Percentiles rank a stretch among this genome's conserved stretches.
phyloP scores from a whole-genome alignment of 2,888 invertebrate genomes.

The Calephelis perditalis region DNA sequence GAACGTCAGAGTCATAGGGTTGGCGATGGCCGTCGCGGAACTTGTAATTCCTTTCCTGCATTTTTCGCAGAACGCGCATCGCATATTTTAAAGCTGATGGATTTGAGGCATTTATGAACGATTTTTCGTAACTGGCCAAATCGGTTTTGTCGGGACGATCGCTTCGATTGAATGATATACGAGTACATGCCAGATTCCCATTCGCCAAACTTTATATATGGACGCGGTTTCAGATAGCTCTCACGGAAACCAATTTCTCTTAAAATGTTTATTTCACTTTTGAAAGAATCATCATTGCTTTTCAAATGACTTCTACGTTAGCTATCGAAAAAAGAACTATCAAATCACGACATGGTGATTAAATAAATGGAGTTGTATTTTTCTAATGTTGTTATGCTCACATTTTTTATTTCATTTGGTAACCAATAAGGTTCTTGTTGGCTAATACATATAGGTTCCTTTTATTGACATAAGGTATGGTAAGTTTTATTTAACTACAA shows the following conservation, averaged over 20 bases:
- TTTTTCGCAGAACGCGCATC: conserved; percentile 38
- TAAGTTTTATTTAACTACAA: too few relatives aligned
- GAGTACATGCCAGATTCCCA: conserved; percentile 5
- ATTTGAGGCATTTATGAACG: conserved; percentile 22
- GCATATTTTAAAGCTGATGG: conserved; percentile 40
- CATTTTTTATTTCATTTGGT: too few relatives aligned
- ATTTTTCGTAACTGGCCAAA: conserved; percentile 18
- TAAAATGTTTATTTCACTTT: conserved; percentile 5
- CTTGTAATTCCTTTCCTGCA: conserved; percentile 37
- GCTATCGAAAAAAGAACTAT: too few relatives aligned
- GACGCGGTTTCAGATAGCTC: background rate
- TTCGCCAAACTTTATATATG: conserved; percentile 11
- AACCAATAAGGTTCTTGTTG: too few relatives aligned
- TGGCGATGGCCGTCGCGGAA: conserved; percentile 17
- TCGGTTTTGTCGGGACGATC: conserved; percentile 16
- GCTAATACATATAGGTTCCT: too few relatives aligned
- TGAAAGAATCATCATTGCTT: too few relatives aligned
- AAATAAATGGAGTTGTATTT: too few relatives aligned
- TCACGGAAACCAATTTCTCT: conserved; percentile 3
- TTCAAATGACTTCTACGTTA: too few relatives aligned
- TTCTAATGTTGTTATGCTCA: too few relatives aligned
- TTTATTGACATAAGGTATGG: too few relatives aligned
- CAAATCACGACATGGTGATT: too few relatives aligned
- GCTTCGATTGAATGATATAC: conserved; percentile 9
- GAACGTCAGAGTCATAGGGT: background rate